Evolutionary conservation across 2,113 vertebrate species (phyloP).

Genomic region (Petrocephalus microphthalmus): DNA sequence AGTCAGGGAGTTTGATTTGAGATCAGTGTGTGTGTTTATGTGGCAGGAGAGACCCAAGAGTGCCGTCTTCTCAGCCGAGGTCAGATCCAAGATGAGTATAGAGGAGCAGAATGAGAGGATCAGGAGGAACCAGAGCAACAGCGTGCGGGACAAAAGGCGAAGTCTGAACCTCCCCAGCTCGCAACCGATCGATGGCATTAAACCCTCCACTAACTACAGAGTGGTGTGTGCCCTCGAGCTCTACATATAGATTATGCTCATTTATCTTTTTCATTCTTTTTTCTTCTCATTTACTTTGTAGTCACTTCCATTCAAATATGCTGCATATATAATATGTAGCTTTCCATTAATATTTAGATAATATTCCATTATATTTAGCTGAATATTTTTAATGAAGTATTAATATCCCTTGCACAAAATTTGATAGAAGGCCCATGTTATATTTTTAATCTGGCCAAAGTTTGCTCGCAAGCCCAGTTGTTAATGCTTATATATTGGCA

Average conservation of each 20-base stretch:
- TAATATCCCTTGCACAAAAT: background rate
- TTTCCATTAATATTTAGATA: background rate
- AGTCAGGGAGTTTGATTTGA: background rate
- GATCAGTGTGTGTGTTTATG: background rate
- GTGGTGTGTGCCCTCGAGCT: conserved; percentile 63
- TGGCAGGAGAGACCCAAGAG: conserved; percentile 83
- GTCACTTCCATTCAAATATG: background rate
- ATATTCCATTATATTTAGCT: no score
- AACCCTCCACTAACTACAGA: conserved; percentile 69
- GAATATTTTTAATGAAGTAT: no score
- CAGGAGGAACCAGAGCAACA: conserved; percentile 81
- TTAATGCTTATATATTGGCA: background rate
- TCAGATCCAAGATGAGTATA: conserved; percentile 88
- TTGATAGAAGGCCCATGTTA: background rate
- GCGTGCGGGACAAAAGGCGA: conserved; percentile 81
- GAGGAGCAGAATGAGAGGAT: conserved; percentile 91
- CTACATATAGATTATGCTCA: background rate
- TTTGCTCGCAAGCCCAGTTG: background rate
- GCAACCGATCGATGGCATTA: conserved; percentile 55
- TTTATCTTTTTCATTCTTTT: no score
- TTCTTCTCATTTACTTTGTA: background rate
- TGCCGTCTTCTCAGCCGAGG: conserved; percentile 70
- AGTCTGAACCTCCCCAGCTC: conserved; percentile 77
- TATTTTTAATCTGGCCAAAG: background rate
- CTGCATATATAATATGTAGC: background rate